Percentiles rank a stretch among this genome's conserved stretches.
phyloP scores from a whole-genome alignment of 2,888 invertebrate genomes.

The Zaprionus obscuricornis region DNA sequence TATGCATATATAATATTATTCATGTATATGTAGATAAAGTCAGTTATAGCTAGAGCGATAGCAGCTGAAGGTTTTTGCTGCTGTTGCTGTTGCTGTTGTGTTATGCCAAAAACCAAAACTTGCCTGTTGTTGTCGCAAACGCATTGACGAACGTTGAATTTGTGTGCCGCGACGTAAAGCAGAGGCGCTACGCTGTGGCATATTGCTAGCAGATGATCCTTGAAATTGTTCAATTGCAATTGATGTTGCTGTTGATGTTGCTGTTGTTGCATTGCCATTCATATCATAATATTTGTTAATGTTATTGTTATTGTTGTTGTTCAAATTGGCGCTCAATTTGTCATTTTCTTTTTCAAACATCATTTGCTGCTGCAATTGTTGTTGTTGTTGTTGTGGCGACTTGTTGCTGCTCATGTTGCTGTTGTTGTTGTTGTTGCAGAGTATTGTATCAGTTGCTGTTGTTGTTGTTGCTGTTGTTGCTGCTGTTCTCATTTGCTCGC shows the following conservation, averaged over 20 bases:
- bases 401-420: slow-evolving; percentile 6
- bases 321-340: slow-evolving; percentile 30
- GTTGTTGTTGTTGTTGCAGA: slow-evolving; percentile 10
- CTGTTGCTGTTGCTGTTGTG: slow-evolving; percentile 16
- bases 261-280: slow-evolving; percentile 54
- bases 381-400: slow-evolving; percentile 22
- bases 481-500: slow-evolving; percentile 20
- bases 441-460: slow-evolving; percentile 7
- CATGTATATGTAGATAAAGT: slow-evolving; percentile 38
- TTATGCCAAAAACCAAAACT: slow-evolving; percentile 47
- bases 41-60: slow-evolving; percentile 44
- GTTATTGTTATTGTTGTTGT: slow-evolving; percentile 42
- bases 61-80: slow-evolving; percentile 44
- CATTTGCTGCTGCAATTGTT: slow-evolving; percentile 27
- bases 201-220: slow-evolving; percentile 32
- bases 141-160: slow-evolving; percentile 75
- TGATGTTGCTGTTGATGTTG: slow-evolving; percentile 16
- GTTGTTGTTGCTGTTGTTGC: slow-evolving; percentile 26
- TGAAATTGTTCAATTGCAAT: slow-evolving; percentile 16
- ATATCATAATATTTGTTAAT: slow-evolving; percentile 53
- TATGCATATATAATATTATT: background rate
- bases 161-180: slow-evolving; percentile 74
- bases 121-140: slow-evolving; percentile 83
- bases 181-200: slow-evolving; percentile 55
- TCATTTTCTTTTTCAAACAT: slow-evolving; percentile 44